Percentiles rank a stretch among this genome's conserved stretches.
Evolutionary conservation across 2,113 vertebrate genomes (phyloP).

Genomic region (Tiliqua scincoides): DNA sequence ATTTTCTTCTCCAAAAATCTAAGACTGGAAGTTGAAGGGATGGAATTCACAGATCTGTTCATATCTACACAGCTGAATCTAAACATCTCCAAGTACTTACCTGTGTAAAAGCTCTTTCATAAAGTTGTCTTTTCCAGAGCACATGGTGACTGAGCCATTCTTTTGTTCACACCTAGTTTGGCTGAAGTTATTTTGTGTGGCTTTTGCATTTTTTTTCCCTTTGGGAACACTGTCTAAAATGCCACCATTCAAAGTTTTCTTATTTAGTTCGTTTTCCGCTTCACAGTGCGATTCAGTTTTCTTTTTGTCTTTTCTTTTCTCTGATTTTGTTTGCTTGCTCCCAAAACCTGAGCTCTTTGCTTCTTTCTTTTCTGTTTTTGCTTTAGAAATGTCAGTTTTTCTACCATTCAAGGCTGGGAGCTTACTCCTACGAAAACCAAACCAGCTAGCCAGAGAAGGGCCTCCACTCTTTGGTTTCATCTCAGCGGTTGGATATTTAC

Average conservation of each 20-base stretch:
- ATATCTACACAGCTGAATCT: neutral
- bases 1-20: neutral
- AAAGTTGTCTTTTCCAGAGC: slow-evolving; percentile 83
- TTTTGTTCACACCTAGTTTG: slow-evolving; percentile 60
- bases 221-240: slow-evolving; percentile 59
- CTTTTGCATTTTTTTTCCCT: slow-evolving; percentile 51
- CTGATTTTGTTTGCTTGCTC: slow-evolving; percentile 82
- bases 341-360: slow-evolving; percentile 83
- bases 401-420: slow-evolving; percentile 86
- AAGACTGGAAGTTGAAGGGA: neutral
- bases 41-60: neutral
- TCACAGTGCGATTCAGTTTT: slow-evolving; percentile 78
- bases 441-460: slow-evolving; percentile 92
- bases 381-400: slow-evolving; percentile 82
- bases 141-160: slow-evolving; percentile 59
- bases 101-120: slow-evolving; percentile 89
- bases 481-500: slow-evolving; percentile 77
- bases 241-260: slow-evolving; percentile 61
- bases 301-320: slow-evolving; percentile 89
- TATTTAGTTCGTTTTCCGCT: slow-evolving; percentile 72
- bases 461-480: slow-evolving; percentile 78
- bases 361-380: slow-evolving; percentile 88
- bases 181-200: slow-evolving; percentile 27
- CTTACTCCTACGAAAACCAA: slow-evolving; percentile 89
- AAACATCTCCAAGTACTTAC: slow-evolving; percentile 64